Evolutionary conservation across 2,797 vertebrate species (phyloP).

Genomic region (Mus caroli): DNA sequence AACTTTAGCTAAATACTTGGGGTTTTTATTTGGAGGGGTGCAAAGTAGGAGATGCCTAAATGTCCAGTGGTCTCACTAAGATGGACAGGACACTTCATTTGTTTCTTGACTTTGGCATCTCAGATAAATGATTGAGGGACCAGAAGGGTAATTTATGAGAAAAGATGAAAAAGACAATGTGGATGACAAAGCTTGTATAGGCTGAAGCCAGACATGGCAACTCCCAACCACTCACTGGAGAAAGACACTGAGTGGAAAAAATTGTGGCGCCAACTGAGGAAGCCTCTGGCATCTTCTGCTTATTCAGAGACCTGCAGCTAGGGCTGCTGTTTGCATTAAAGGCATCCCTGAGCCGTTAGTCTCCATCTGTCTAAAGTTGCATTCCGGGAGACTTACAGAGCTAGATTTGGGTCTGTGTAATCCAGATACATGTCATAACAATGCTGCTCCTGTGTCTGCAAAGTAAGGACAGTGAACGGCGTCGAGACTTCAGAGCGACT

Average conservation of each 20-base stretch:
- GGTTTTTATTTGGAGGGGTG: background rate
- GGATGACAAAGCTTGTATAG: background rate
- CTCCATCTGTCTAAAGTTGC: background rate
- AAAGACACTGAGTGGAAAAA: background rate
- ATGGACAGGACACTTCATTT: background rate
- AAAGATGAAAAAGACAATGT: constrained; percentile 21
- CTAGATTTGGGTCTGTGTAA: background rate
- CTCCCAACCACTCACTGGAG: background rate
- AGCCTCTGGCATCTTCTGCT: background rate
- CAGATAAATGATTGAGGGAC: constrained; percentile 23
- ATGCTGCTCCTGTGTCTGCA: background rate
- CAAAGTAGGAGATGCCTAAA: background rate
- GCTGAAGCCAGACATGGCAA: background rate
- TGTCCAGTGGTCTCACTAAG: background rate
- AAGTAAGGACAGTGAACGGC: background rate
- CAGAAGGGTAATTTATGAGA: constrained; percentile 48
- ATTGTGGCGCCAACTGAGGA: background rate
- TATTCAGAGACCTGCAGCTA: background rate
- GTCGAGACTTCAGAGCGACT: constrained; percentile 14
- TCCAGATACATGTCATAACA: constrained; percentile 20
- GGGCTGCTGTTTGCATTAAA: background rate
- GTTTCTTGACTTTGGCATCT: constrained; percentile 7
- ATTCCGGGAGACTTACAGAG: constrained; percentile 9
- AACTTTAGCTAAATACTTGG: background rate
- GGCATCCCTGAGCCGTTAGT: background rate